Percentiles rank a stretch among this genome's conserved stretches.
These are phyloP conservation scores for Oncorhynchus tshawytscha DNA, from an alignment of 2,113 vertebrate species.

Conservation along the genomic window DNA sequence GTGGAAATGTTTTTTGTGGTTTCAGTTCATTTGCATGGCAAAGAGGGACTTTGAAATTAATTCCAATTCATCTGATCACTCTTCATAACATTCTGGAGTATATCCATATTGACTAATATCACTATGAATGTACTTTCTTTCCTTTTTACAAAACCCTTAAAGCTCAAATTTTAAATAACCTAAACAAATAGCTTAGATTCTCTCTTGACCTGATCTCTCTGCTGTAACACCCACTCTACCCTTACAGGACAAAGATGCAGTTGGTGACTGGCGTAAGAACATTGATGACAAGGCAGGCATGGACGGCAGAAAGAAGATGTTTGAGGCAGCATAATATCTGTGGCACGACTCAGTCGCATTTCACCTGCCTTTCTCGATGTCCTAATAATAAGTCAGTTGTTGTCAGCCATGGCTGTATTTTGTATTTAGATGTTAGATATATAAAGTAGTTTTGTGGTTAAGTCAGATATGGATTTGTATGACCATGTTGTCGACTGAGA, in stretches of 20 bases:
- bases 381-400: neutral
- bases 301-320: conserved; percentile 87
- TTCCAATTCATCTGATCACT: too few relatives aligned
- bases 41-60: too few relatives aligned
- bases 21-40: too few relatives aligned
- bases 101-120: too few relatives aligned
- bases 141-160: too few relatives aligned
- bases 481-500: neutral
- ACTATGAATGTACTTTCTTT: too few relatives aligned
- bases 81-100: too few relatives aligned
- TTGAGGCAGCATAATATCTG: conserved; percentile 67
- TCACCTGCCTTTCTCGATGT: neutral
- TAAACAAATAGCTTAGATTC: too few relatives aligned
- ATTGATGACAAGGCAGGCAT: conserved; percentile 85
- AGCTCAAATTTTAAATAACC: too few relatives aligned
- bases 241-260: conserved; percentile 59
- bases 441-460: neutral
- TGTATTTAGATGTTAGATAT: neutral
- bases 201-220: too few relatives aligned
- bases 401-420: neutral
- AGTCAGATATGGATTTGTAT: neutral
- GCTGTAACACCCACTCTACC: neutral
- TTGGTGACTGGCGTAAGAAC: conserved; percentile 86
- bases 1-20: too few relatives aligned
- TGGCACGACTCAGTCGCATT: neutral